Evolutionary conservation across 2,113 vertebrate genomes (phyloP).

Genomic region (Gobius niger): DNA sequence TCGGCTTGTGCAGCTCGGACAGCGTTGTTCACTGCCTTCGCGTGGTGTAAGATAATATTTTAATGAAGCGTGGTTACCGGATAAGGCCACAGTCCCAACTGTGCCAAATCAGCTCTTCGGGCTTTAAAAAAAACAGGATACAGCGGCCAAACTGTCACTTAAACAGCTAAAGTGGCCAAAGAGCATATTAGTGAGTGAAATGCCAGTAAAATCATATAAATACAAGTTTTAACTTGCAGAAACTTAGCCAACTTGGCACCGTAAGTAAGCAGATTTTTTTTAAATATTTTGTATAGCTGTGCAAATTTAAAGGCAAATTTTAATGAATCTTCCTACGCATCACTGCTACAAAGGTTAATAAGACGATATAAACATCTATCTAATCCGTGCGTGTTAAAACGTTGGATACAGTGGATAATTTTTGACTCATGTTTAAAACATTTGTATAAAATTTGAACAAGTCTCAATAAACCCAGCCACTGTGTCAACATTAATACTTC

Average conservation of each 20-base stretch:
- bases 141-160: slow-evolving; percentile 11
- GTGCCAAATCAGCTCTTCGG: slow-evolving; percentile 16
- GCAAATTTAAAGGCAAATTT: too few relatives aligned
- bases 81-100: slow-evolving; percentile 20
- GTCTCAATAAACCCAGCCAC: too few relatives aligned
- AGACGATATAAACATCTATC: too few relatives aligned
- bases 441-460: too few relatives aligned
- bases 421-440: too few relatives aligned
- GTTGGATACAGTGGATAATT: too few relatives aligned
- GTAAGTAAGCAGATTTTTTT: not conserved
- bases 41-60: slow-evolving; percentile 40
- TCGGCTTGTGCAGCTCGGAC: slow-evolving; percentile 20
- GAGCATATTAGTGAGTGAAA: not conserved
- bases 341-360: too few relatives aligned
- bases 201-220: slow-evolving; percentile 2
- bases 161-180: slow-evolving; percentile 1
- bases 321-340: too few relatives aligned
- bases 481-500: too few relatives aligned
- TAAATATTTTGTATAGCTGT: too few relatives aligned
- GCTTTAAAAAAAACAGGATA: slow-evolving; percentile 11
- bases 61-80: slow-evolving; percentile 39
- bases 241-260: not conserved
- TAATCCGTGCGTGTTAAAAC: too few relatives aligned
- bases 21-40: slow-evolving; percentile 8
- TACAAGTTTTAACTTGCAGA: not conserved